Evolutionary conservation across 2,113 vertebrate species (phyloP).

Genomic region (Daphoenositta chrysoptera): DNA sequence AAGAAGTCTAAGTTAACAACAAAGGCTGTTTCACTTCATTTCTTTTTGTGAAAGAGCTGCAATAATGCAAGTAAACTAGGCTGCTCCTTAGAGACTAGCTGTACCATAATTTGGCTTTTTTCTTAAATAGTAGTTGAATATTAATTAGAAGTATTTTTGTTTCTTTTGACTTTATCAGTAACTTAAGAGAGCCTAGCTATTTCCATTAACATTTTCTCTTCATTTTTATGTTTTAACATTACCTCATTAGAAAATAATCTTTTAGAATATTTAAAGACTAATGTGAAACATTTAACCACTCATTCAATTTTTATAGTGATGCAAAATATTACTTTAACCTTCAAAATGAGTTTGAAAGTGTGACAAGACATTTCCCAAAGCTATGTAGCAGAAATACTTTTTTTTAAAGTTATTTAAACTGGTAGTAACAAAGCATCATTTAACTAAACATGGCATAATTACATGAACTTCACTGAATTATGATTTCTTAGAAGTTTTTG

Average conservation of each 20-base stretch:
- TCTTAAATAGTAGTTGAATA: constrained; percentile 1
- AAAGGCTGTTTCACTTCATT: background rate
- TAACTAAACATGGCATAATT: background rate
- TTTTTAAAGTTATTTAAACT: background rate
- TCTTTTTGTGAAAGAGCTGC: background rate
- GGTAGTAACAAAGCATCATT: background rate
- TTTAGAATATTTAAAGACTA: background rate
- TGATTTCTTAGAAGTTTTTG: background rate
- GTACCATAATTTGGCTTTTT: background rate
- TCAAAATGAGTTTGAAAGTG: background rate
- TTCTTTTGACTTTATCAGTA: background rate
- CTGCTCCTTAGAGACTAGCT: background rate
- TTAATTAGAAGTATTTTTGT: background rate
- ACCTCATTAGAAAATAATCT: background rate
- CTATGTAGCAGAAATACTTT: background rate
- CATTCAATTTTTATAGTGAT: background rate
- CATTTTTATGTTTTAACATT: background rate
- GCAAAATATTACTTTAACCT: background rate
- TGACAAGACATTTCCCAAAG: background rate
- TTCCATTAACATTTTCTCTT: background rate
- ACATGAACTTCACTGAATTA: background rate
- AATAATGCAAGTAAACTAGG: background rate
- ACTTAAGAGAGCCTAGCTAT: background rate
- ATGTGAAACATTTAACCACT: background rate
- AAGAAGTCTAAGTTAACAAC: background rate